A percentile compares a stretch with the other conserved stretches of the same genome.
phyloP scores from a whole-genome alignment of 2,797 vertebrate species.

The Gallinago nigripennis region DNA sequence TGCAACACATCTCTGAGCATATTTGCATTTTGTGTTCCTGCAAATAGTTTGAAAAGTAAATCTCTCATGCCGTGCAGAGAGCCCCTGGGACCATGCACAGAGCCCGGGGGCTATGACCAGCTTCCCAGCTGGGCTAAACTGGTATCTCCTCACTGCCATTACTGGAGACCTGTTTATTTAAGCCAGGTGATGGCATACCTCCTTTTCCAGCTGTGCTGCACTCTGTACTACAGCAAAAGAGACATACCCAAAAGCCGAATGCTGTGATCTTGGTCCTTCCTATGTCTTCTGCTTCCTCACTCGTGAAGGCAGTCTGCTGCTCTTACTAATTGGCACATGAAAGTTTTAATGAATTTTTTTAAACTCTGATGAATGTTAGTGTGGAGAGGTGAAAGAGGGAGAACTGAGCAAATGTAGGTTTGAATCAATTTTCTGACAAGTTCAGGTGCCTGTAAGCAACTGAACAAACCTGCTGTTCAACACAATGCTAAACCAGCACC shows the following conservation, averaged over 20 bases:
- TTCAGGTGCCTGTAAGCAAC: neutral
- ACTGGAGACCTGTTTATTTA: neutral
- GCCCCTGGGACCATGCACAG: neutral
- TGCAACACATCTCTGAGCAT: fast-evolving
- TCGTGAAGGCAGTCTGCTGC: neutral
- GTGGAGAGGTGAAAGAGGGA: neutral
- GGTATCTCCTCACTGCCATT: neutral
- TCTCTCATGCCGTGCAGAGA: neutral
- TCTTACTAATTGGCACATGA: neutral
- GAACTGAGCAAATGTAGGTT: neutral
- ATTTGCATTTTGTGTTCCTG: neutral
- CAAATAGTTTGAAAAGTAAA: neutral
- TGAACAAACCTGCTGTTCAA: neutral
- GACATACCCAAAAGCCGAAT: neutral
- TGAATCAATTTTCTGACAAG: neutral
- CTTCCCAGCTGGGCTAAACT: neutral
- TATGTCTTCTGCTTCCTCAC: neutral
- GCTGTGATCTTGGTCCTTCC: neutral
- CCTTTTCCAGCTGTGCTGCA: neutral
- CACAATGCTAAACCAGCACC: neutral
- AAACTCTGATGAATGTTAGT: neutral
- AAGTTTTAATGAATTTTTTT: neutral
- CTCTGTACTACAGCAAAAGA: neutral
- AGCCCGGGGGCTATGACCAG: neutral
- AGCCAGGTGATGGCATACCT: neutral